Conservation (phyloP, 2,113 vertebrate species). For the Terrapene triunguis region DNA sequence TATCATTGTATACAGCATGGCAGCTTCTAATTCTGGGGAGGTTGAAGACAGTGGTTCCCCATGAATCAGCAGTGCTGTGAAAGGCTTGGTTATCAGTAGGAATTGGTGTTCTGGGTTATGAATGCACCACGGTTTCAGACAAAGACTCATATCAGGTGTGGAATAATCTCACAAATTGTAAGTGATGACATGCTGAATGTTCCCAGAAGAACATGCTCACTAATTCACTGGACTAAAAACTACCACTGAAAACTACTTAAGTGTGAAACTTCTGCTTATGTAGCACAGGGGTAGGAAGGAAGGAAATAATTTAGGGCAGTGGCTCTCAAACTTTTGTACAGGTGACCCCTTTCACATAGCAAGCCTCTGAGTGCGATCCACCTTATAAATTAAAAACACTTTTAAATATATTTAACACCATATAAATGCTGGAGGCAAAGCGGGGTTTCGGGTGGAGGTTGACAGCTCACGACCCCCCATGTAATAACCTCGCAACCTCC, state of each 20-base stretch:
- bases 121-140: constrained; percentile 14
- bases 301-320: constrained; percentile 5
- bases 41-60: neutral
- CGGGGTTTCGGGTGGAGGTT: no score
- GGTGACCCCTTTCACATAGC: no score
- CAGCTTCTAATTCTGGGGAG: constrained; percentile 17
- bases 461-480: no score
- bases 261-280: constrained; percentile 1
- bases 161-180: constrained; percentile 19
- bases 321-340: no score
- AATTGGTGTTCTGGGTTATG: constrained; percentile 11
- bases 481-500: no score
- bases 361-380: no score
- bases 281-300: neutral
- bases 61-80: constrained; percentile 22
- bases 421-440: no score
- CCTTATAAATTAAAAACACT: no score
- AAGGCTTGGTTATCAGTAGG: neutral
- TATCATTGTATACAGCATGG: neutral
- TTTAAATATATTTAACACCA: no score
- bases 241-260: neutral
- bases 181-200: neutral
- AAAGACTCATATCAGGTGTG: neutral
- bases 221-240: constrained; percentile 34
- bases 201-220: constrained; percentile 1